Evolutionary conservation across 2,888 invertebrate genomes (phyloP), one percentile per base, ranked within the genome.

Genomic region (Dexiosoma caninum): DNA sequence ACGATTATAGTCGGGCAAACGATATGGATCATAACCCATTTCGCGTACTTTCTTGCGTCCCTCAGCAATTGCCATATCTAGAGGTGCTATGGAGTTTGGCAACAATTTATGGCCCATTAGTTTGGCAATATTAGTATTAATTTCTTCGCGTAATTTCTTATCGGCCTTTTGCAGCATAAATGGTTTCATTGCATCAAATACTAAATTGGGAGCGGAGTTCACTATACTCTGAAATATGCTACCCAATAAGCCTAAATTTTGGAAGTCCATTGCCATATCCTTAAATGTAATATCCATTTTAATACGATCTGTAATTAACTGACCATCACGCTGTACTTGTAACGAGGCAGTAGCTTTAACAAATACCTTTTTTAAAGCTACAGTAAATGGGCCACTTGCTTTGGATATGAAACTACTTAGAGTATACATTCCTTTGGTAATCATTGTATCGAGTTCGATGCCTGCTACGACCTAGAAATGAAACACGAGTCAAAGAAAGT

Each of bases 171-270:
- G 93, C 23, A 97, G 90, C 82, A 97, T 93, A 83, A 94, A 94
- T 0, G 96, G 96, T 87, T 97, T 97, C 85, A 97, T 95, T 9
- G 95, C 94, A 87, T 96, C 96, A 85, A 97, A 97, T 2, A 97
- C 92, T 81, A 96, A 93, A 12, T 93, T 93, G 0, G 96, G 96
- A 0, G 96, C 93, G 0, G 95, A 94, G 89, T 97, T 97, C 51
- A 97, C 93, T 55, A 96, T 92, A 0, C 95, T 93, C 88, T 95
- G 94, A 82, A 93, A 92, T 82, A 93, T 90, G 46, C 92, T 92
- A 0, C 95, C 95, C 78, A 96, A 91, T 83, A 96, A 93, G 5
- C 96, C 90, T 0, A 96, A 92, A 86, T 96, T 95, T 89, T 96
- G 93, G 85, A 97, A 96, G 86, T 96, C 94, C 91, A 96, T 94